Evolutionary conservation across 2,113 vertebrate species (phyloP).

Genomic region (Antennarius striatus): DNA sequence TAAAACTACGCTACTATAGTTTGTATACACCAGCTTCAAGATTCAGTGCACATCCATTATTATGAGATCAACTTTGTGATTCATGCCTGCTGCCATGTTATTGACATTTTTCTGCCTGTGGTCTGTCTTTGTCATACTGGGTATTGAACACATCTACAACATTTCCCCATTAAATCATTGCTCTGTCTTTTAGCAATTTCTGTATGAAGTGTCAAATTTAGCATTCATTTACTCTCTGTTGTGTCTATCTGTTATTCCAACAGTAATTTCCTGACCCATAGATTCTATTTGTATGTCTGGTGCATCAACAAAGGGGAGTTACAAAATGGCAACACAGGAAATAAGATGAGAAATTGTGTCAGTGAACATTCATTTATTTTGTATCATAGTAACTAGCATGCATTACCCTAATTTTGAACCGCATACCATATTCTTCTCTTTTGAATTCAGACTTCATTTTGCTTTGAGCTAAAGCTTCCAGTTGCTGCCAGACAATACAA

Average conservation of each 20-base stretch:
- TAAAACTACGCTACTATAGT: background rate
- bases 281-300: conserved; percentile 22
- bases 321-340: conserved; percentile 30
- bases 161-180: conserved; percentile 16
- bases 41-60: conserved; percentile 31
- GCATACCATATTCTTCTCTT: conserved; percentile 36
- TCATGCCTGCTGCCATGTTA: conserved; percentile 27
- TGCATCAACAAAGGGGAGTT: conserved; percentile 13
- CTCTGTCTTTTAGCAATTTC: conserved; percentile 4
- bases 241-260: conserved; percentile 16
- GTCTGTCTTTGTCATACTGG: conserved; percentile 15
- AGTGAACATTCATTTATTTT: conserved; percentile 9
- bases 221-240: conserved; percentile 43
- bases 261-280: conserved; percentile 44
- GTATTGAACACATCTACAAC: conserved; percentile 38
- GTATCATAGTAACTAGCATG: background rate
- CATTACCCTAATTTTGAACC: conserved; percentile 25
- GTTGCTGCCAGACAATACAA: conserved; percentile 55
- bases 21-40: conserved; percentile 1
- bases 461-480: conserved; percentile 48
- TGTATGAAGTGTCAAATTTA: conserved; percentile 39
- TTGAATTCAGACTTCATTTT: conserved; percentile 55
- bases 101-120: conserved; percentile 35
- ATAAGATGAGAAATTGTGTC: conserved; percentile 26
- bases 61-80: conserved; percentile 37